A percentile compares a stretch with the other conserved stretches of the same genome.
These are phyloP conservation scores for Distichodus sexfasciatus DNA, from an alignment of 2,797 vertebrate species.

Conservation along the genomic window DNA sequence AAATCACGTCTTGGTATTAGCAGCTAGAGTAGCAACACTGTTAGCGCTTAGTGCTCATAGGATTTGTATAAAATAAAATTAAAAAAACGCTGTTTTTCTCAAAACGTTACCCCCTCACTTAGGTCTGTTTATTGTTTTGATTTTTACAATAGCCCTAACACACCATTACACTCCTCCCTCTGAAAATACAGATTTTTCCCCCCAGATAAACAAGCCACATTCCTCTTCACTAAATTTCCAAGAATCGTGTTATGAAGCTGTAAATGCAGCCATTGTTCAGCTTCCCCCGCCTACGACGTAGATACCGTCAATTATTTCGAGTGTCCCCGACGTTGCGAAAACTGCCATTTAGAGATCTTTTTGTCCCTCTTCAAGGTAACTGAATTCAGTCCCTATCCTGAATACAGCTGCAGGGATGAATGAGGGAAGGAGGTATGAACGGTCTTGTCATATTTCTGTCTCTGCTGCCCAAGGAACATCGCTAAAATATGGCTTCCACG, in stretches of 20 bases:
- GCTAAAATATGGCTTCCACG: slow-evolving; percentile 24
- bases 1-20: too few relatives aligned
- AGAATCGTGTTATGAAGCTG: slow-evolving; percentile 15
- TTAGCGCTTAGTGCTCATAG: too few relatives aligned
- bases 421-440: slow-evolving; percentile 30
- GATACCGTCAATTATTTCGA: slow-evolving; percentile 40
- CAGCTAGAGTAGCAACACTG: too few relatives aligned
- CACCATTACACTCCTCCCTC: too few relatives aligned
- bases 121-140: too few relatives aligned
- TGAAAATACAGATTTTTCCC: too few relatives aligned
- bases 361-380: slow-evolving; percentile 33
- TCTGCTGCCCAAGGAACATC: slow-evolving; percentile 2
- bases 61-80: too few relatives aligned
- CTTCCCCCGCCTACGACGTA: slow-evolving; percentile 14
- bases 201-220: too few relatives aligned
- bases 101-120: too few relatives aligned
- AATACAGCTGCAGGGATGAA: slow-evolving; percentile 13
- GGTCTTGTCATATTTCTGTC: slow-evolving; percentile 21
- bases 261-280: slow-evolving; percentile 22
- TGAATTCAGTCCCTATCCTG: not conserved
- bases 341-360: slow-evolving; percentile 9
- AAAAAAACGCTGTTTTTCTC: too few relatives aligned
- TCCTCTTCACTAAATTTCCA: too few relatives aligned
- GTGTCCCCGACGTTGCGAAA: slow-evolving; percentile 30
- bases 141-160: too few relatives aligned